These are phyloP conservation scores for Pardalotus punctatus DNA, from an alignment of 2,113 vertebrate species.

Conservation along the genomic window DNA sequence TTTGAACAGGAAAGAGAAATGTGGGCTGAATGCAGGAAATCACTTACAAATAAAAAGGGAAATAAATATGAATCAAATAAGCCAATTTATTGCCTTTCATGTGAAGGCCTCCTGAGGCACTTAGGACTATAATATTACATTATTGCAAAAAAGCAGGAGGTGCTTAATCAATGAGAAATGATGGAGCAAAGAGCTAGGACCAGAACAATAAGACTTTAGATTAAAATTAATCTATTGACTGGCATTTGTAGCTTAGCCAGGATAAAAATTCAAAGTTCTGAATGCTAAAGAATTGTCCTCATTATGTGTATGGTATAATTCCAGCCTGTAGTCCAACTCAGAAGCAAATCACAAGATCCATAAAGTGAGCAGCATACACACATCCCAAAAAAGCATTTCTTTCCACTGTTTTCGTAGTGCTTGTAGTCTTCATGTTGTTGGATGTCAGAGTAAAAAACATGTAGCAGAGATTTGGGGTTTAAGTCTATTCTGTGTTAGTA, in stretches of 20 bases:
- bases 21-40: neutral
- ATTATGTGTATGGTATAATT: neutral
- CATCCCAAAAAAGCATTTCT: neutral
- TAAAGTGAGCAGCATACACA: neutral
- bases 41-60: conserved; percentile 37
- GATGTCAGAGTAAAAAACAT: neutral
- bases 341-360: neutral
- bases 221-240: conserved; percentile 36
- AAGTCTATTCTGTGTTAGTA: neutral
- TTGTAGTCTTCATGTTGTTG: neutral
- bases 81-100: conserved; percentile 31
- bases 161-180: conserved; percentile 53
- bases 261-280: neutral
- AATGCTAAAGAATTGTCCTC: neutral
- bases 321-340: neutral
- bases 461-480: neutral
- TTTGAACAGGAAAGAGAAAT: neutral
- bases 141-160: neutral
- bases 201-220: conserved; percentile 45
- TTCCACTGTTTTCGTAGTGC: neutral
- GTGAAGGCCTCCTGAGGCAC: neutral
- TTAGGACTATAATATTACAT: neutral
- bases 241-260: neutral
- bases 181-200: neutral
- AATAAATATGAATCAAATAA: conserved; percentile 50